Evolutionary conservation across 2,888 invertebrate species (phyloP).

Genomic region (Eilema griseolum): DNA sequence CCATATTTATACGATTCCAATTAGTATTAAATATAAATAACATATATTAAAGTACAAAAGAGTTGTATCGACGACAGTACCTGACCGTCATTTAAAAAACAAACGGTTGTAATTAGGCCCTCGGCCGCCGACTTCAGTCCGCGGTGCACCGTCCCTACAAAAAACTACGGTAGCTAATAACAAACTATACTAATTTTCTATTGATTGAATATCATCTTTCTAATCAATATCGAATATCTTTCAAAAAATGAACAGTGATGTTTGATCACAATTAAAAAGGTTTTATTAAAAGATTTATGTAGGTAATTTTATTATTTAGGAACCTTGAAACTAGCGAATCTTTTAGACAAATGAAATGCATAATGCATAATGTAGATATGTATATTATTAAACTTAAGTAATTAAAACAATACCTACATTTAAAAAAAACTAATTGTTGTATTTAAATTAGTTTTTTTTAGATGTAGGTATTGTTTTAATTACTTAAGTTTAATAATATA

Average conservation of each 20-base stretch:
- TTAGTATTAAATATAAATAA: conserved; percentile 21
- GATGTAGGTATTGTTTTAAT: neutral
- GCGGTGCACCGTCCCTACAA: conserved; percentile 59
- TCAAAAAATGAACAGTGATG: conserved; percentile 12
- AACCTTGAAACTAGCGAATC: neutral
- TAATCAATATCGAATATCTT: conserved; percentile 52
- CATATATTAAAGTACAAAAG: conserved; percentile 26
- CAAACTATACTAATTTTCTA: conserved; percentile 70
- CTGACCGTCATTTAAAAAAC: conserved; percentile 81
- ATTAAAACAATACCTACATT: neutral
- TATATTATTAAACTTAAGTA: neutral
- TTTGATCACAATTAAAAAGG: neutral
- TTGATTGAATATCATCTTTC: conserved; percentile 69
- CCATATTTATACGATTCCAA: conserved; percentile 7
- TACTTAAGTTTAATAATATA: neutral
- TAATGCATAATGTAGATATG: neutral
- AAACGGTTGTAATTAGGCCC: conserved; percentile 81
- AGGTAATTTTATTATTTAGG: neutral
- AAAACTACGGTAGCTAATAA: conserved; percentile 77
- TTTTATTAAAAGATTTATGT: neutral
- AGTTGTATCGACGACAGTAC: conserved; percentile 58
- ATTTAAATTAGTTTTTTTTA: neutral
- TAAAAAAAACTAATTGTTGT: neutral
- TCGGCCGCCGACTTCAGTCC: conserved; percentile 57
- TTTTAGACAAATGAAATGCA: neutral